These are phyloP conservation scores for Hypanus sabinus DNA, from an alignment of 2,113 vertebrate species.

Conservation along the genomic window DNA sequence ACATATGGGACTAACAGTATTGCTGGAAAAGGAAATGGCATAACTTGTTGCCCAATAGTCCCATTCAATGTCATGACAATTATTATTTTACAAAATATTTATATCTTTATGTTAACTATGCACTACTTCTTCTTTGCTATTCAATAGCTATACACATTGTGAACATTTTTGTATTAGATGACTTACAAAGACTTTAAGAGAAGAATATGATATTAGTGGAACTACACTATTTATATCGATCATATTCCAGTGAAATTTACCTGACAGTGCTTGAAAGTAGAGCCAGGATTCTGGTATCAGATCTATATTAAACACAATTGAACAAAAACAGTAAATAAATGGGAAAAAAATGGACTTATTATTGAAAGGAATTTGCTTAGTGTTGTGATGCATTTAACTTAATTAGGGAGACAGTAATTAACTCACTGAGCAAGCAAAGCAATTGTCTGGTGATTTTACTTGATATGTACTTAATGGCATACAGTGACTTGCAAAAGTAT, in stretches of 20 bases:
- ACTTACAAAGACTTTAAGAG: background rate
- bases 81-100: background rate
- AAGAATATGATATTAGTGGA: background rate
- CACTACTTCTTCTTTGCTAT: background rate
- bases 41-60: too few relatives aligned
- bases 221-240: background rate
- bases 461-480: background rate
- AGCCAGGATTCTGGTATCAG: background rate
- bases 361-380: background rate
- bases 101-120: background rate
- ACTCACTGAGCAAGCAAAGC: background rate
- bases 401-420: background rate
- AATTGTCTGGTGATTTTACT: background rate
- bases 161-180: background rate
- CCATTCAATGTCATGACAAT: too few relatives aligned
- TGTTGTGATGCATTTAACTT: background rate
- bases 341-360: background rate
- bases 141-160: background rate
- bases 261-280: background rate
- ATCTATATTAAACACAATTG: background rate
- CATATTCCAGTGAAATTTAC: background rate
- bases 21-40: too few relatives aligned
- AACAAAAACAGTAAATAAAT: background rate
- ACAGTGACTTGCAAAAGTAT: too few relatives aligned
- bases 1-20: too few relatives aligned